These are phyloP conservation scores for Tenthredo livida DNA, from an alignment of 2,888 invertebrate species.

Conservation along the genomic window DNA sequence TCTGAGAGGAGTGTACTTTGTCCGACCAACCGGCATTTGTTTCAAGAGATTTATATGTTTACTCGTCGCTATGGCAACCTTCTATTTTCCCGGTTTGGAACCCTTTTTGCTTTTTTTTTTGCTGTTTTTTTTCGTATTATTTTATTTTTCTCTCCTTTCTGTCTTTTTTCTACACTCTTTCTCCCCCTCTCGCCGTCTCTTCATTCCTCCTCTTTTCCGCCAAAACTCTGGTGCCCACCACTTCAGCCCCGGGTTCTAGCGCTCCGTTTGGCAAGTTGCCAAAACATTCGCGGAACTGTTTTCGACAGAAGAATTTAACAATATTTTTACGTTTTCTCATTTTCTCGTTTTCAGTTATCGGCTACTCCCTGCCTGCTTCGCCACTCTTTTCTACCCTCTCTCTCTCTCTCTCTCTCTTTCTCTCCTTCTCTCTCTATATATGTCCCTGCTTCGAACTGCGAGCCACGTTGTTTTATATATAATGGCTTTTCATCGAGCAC, in stretches of 20 bases:
- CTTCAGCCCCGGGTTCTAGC: constrained; percentile 25
- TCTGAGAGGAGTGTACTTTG: neutral
- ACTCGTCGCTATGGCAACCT: constrained; percentile 75
- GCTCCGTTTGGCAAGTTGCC: constrained; percentile 71
- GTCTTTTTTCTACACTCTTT: constrained; percentile 30
- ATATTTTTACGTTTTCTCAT: constrained; percentile 66
- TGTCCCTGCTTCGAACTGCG: neutral
- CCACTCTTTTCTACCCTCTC: constrained; percentile 18
- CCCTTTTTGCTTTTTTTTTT: constrained; percentile 70
- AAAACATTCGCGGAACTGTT: constrained; percentile 71
- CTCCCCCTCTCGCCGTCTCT: constrained; percentile 26
- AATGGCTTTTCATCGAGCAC: constrained; percentile 27
- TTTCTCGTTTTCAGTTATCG: constrained; percentile 44
- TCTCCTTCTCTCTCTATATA: neutral
- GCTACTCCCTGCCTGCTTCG: constrained; percentile 10
- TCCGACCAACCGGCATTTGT: constrained; percentile 45
- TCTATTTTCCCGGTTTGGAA: constrained; percentile 71
- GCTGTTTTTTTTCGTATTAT: constrained; percentile 37
- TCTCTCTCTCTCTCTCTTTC: neutral
- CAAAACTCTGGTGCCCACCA: constrained; percentile 9
- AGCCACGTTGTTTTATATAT: constrained; percentile 11
- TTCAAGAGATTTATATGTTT: constrained; percentile 75
- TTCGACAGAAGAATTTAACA: constrained; percentile 69
- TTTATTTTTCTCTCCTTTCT: constrained; percentile 45
- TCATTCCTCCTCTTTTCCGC: constrained; percentile 47